Conservation (phyloP, 2,888 invertebrate genomes). For the Platerodrilus igneus region DNA sequence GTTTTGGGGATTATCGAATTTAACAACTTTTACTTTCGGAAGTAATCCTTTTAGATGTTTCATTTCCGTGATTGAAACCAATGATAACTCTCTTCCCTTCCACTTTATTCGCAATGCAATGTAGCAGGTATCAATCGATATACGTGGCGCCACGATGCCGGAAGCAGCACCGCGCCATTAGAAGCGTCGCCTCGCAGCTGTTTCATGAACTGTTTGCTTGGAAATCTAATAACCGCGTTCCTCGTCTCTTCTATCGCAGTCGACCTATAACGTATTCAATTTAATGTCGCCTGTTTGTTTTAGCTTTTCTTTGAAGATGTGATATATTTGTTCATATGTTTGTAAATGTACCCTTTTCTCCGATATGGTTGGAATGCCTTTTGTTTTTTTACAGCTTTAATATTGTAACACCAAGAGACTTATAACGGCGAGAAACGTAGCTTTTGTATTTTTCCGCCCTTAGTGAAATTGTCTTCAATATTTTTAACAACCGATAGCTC, state of each 20-base stretch:
- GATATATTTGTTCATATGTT: constrained; percentile 29
- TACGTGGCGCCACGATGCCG: constrained; percentile 40
- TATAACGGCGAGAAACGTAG: no score
- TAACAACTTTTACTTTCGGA: no score
- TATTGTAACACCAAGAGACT: no score
- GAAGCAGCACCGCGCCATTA: constrained; percentile 35
- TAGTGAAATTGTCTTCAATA: no score
- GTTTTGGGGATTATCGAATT: no score
- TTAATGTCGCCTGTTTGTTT: constrained; percentile 26
- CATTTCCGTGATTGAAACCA: constrained; percentile 9
- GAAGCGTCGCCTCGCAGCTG: constrained; percentile 43
- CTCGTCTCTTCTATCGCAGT: constrained; percentile 28
- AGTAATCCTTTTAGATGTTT: constrained; percentile 12
- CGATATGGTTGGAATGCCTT: constrained; percentile 12
- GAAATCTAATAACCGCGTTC: constrained; percentile 44
- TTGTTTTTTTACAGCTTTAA: constrained; percentile 7
- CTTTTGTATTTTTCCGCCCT: no score
- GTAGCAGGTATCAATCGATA: constrained; percentile 39
- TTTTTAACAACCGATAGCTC: no score
- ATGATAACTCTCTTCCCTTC: constrained; percentile 4
- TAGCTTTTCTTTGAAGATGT: constrained; percentile 28
- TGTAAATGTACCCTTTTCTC: constrained; percentile 25
- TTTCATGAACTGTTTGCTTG: constrained; percentile 45
- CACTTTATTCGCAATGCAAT: constrained; percentile 23
- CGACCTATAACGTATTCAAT: constrained; percentile 21